phyloP scores from a whole-genome alignment of 2,113 vertebrate species.

The Macroglossus sobrinus region DNA sequence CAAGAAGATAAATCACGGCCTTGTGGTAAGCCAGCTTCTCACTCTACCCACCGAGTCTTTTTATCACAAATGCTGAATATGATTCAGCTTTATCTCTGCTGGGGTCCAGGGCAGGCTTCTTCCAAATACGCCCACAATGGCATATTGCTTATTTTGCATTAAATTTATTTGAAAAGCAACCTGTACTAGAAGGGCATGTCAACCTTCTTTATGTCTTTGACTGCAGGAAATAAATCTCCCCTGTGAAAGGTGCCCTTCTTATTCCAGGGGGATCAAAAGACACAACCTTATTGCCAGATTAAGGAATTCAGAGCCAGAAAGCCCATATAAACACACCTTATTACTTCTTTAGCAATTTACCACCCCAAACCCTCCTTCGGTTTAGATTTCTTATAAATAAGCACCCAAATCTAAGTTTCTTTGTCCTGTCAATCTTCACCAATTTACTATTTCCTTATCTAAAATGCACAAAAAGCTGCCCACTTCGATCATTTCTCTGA shows the following conservation, averaged over 20 bases:
- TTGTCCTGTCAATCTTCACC: not conserved
- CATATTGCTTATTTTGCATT: not conserved
- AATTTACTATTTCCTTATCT: not conserved
- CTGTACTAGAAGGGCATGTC: not conserved
- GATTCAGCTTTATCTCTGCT: not conserved
- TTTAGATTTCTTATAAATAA: not conserved
- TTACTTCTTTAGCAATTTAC: not conserved
- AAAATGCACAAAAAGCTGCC: not conserved
- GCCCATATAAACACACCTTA: not conserved
- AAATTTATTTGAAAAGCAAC: not conserved
- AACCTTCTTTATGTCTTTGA: not conserved
- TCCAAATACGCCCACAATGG: not conserved
- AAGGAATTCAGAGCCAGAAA: not conserved
- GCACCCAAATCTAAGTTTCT: not conserved
- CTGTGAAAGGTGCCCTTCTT: not conserved
- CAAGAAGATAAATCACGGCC: not conserved
- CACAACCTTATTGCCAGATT: not conserved
- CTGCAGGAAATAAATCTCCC: not conserved
- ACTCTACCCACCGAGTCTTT: not conserved
- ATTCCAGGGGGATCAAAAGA: not conserved
- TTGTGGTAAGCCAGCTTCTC: not conserved
- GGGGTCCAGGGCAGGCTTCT: not conserved
- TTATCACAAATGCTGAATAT: not conserved
- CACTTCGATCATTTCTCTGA: not conserved
- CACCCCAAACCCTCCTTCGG: not conserved